Evolutionary conservation across 2,888 invertebrate genomes (phyloP), one percentile per base, ranked within the genome.

Genomic region (Clusia tigrina): DNA sequence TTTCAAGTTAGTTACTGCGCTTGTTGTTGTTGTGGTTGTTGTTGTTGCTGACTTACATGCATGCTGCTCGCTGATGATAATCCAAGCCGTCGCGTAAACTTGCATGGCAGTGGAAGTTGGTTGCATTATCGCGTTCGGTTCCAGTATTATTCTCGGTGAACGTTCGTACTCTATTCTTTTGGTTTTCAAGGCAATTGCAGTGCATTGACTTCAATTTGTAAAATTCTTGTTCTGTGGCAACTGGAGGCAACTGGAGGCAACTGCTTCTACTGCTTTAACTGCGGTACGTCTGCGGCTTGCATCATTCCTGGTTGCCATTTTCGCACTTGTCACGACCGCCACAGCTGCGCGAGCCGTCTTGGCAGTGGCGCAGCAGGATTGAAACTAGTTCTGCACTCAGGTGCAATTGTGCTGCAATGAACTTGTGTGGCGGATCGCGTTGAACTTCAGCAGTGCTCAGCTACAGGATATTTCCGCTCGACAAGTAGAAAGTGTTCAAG

Each of bases 151-250:
- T 5, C 20, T 48, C 48, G 48, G 9, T 6, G 15, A 15, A 3
- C 48, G 42, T 42, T 42, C 48, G 10, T n/a, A 42, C 15, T 3
- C 15, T 18, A 5, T 48, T 18, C 48, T 48, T 48, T 22, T 20
- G 48, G 20, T 22, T 48, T 73, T 71, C 69, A 72, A 72, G 71
- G 75, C 72, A 72, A 74, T 71, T 70, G 63, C 71, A 74, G 75
- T 74, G 69, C 75, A 72, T 76, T 76, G 75, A 76, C 75, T 74
- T 67, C 60, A 60, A 67, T 26, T 60, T 53, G 53, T 53, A 18
- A 25, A 24, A 52, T 48, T 56, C 52, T 61, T 61, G 61, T 32
- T 65, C 68, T 64, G 66, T 67, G 59, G 69, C 66, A 62, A 20
- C 63, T 67, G 60, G 63, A 51, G 48, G 42, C 48, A 66, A 48